Conservation (phyloP, 2,888 invertebrate species). For the Eretmocerus hayati region DNA sequence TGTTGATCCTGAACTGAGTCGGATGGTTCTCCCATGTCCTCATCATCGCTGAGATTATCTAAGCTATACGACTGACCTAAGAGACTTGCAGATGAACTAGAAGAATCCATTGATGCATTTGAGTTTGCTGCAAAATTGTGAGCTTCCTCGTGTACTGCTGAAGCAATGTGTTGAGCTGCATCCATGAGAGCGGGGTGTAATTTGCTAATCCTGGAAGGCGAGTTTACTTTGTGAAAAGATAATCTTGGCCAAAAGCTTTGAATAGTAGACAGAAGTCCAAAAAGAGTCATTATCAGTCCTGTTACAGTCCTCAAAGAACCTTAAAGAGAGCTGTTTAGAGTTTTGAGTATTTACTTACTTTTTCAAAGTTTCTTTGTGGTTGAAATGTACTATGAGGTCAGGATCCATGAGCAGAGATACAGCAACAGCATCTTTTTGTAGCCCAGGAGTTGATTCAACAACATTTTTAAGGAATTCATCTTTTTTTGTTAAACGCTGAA, state of each 20-base stretch:
- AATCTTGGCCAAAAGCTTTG: no score
- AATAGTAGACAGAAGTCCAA: no score
- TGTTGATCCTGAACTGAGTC: slow-evolving; percentile 40
- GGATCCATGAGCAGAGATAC: slow-evolving; percentile 71
- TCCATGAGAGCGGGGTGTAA: slow-evolving; percentile 65
- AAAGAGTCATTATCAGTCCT: no score
- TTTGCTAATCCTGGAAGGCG: slow-evolving; percentile 52
- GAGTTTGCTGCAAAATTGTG: slow-evolving; percentile 31
- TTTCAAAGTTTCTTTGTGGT: slow-evolving; percentile 60
- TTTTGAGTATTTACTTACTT: no score
- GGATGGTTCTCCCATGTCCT: slow-evolving; percentile 52
- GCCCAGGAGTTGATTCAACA: slow-evolving; percentile 61
- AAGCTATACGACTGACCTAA: slow-evolving; percentile 51
- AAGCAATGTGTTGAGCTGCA: slow-evolving; percentile 61
- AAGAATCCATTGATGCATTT: slow-evolving; percentile 26
- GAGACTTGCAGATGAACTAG: slow-evolving; percentile 32
- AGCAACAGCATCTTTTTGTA: slow-evolving; percentile 65
- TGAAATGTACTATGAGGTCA: slow-evolving; percentile 65
- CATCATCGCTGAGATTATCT: slow-evolving; percentile 52
- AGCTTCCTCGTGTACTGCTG: slow-evolving; percentile 50
- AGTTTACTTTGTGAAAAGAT: not conserved
- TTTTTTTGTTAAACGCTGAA: slow-evolving; percentile 39
- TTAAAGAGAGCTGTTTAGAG: no score
- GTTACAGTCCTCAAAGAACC: no score
- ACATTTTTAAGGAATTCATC: slow-evolving; percentile 60